Base-by-base conservation (phyloP, 2,797 vertebrate species). In the Amblyopsis hoosieri region DNA sequence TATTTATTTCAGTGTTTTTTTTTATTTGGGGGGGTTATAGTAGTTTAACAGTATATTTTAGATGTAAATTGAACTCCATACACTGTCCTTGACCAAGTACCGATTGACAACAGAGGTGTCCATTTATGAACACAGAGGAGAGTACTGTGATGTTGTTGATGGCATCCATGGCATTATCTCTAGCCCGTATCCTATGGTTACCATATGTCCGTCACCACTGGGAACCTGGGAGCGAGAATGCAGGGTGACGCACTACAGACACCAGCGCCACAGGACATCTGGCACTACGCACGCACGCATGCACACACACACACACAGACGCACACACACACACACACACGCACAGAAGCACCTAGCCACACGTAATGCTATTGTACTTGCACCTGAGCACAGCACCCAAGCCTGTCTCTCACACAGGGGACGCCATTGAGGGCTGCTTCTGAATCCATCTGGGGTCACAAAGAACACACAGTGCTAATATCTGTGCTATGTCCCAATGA, bases 171-270 rank as follows among this genome's bases (percentile, higher is more conserved):
- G 48, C 64, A 63, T 81, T 85, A 81, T 82, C 78, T 75, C 72
- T 59, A 61, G 78, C 78, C 74, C 69, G 79, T 83, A 74, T 88
- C 85, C 86, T 79, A 87, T 84, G 83, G 87, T 84, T 82, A 89
- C 88, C 89, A 90, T 90, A 91, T 91, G 90, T 83, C 78, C 57
- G 56, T 77, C 79, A 67, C 81, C 64, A 79, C 85, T 70, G 76
- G 83, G 76, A 78, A 78, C 73, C 78, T 69, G 80, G 77, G 81
- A 74, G 62, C 15, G 66, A 71, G 79, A 85, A 83, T 71, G 74
- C 78, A 76, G 68, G 78, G 73, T 90, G 89, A 90, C 85, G 85
- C 86, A 89, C 75, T 84, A 74, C 57, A 83, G 74, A 82, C 85
- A 78, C 76, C 69, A 59, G 54, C 82, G 49, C 88, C 5, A 69